phyloP scores from a whole-genome alignment of 2,113 vertebrate species.

The Corythaixoides concolor region DNA sequence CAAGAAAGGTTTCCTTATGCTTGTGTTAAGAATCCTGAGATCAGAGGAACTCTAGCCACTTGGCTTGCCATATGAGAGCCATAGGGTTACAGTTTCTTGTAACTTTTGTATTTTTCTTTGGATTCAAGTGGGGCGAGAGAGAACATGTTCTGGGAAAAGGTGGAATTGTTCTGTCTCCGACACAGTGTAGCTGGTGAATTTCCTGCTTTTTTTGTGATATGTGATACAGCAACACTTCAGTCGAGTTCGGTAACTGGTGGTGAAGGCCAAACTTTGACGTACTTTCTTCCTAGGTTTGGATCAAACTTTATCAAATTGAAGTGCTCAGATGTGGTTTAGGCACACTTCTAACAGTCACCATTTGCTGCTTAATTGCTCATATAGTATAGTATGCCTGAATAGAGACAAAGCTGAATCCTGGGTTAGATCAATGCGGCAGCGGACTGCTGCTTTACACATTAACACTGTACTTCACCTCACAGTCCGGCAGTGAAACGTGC shows the following conservation, averaged over 20 bases:
- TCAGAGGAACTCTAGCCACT: conserved; percentile 60
- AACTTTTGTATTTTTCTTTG: background rate
- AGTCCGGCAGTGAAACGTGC: background rate
- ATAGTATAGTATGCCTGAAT: background rate
- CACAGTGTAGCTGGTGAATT: background rate
- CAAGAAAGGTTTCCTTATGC: background rate
- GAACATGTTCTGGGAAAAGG: background rate
- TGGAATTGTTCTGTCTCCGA: background rate
- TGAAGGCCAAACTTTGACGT: background rate
- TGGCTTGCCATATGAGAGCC: conserved; percentile 1
- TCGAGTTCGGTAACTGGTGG: background rate
- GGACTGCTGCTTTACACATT: background rate
- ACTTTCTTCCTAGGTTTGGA: background rate
- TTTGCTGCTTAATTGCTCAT: conserved; percentile 35
- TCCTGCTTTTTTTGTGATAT: background rate
- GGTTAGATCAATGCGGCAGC: background rate
- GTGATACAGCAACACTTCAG: background rate
- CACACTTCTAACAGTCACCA: background rate
- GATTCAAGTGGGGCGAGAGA: conserved; percentile 8
- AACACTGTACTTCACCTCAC: background rate
- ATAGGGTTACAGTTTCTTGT: background rate
- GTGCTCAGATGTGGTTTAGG: conserved; percentile 30
- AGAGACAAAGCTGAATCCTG: background rate
- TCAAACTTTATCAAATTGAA: background rate
- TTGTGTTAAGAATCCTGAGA: conserved; percentile 32